Conservation (phyloP, 2,113 vertebrate genomes). For the Seriola dumerili region DNA sequence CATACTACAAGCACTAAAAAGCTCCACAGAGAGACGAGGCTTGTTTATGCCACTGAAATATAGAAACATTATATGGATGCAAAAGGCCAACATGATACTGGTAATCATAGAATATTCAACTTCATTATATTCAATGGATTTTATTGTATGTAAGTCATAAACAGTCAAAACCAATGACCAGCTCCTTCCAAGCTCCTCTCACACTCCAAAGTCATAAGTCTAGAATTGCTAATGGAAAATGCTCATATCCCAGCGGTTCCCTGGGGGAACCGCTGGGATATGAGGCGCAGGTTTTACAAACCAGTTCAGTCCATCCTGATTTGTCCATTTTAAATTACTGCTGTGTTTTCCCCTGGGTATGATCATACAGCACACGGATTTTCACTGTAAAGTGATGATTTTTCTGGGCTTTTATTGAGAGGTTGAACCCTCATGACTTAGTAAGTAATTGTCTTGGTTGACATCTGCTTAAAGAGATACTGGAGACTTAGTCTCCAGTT, state of each 20-base stretch:
- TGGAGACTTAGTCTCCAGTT: background rate
- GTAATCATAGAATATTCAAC: constrained; percentile 5
- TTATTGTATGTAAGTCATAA: constrained; percentile 12
- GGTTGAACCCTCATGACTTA: constrained; percentile 19
- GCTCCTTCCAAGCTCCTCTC: constrained; percentile 6
- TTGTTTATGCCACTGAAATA: background rate
- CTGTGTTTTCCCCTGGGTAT: background rate
- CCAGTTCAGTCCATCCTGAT: background rate
- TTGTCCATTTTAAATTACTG: constrained; percentile 23
- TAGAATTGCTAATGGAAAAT: constrained; percentile 41
- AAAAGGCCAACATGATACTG: background rate
- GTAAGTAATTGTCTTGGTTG: background rate
- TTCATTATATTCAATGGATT: background rate
- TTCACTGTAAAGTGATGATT: background rate
- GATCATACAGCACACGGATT: background rate
- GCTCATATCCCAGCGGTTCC: background rate
- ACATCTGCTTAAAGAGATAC: background rate
- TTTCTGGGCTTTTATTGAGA: constrained; percentile 27
- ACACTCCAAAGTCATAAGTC: background rate
- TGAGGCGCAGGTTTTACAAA: background rate
- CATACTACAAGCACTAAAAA: background rate
- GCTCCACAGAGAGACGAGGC: background rate
- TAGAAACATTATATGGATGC: background rate
- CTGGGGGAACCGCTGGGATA: constrained; percentile 5
- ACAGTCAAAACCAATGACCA: background rate